phyloP scores from a whole-genome alignment of 2,113 vertebrate genomes.

The Syngnathoides biaculeatus region DNA sequence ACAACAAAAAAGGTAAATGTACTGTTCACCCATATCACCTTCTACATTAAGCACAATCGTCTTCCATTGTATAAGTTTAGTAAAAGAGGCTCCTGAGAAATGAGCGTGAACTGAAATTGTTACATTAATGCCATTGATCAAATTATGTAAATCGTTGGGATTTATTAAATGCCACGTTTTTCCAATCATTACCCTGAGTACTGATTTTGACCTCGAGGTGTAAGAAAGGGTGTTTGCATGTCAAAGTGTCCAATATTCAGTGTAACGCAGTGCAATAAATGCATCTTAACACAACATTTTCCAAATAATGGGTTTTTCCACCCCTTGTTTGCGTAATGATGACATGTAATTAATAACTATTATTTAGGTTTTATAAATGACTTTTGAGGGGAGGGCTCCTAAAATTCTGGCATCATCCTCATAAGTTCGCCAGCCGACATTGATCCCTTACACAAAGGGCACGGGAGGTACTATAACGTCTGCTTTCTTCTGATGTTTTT shows the following conservation, averaged over 20 bases:
- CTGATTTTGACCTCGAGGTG: slow-evolving; percentile 41
- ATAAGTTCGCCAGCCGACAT: too few species aligned
- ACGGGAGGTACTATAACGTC: too few species aligned
- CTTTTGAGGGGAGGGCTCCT: too few species aligned
- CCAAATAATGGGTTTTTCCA: neutral
- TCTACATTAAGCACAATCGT: neutral
- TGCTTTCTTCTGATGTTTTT: too few species aligned
- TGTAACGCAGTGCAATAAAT: neutral
- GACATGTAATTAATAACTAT: too few species aligned
- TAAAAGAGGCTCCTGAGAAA: neutral
- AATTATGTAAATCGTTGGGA: neutral
- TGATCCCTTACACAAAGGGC: too few species aligned
- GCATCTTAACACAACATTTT: neutral
- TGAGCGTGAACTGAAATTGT: neutral
- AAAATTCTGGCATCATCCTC: too few species aligned
- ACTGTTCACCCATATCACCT: neutral
- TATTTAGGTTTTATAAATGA: too few species aligned
- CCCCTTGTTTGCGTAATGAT: too few species aligned
- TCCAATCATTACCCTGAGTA: neutral
- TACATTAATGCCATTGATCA: neutral
- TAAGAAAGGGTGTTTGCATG: slow-evolving; percentile 17
- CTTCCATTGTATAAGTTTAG: neutral
- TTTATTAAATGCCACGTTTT: neutral
- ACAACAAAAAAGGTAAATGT: neutral
- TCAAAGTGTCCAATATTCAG: slow-evolving; percentile 35